A percentile compares a stretch with the other conserved stretches of the same genome.
Conservation (phyloP, 2,797 vertebrate species). For the Sebastes kiyomatsui region DNA sequence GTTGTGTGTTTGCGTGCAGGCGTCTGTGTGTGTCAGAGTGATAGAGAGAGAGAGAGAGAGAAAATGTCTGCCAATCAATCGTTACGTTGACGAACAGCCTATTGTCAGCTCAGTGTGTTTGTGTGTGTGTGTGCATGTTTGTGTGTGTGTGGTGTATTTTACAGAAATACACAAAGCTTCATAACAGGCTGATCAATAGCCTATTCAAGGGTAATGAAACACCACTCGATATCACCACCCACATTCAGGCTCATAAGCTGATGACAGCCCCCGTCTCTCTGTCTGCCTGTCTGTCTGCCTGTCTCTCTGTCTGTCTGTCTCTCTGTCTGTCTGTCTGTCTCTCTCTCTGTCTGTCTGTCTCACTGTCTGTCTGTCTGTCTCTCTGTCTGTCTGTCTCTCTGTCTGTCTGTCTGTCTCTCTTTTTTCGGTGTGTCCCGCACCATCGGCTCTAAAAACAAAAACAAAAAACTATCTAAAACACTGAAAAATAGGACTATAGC, state of each 20-base stretch:
- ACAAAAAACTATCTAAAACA: too few relatives aligned
- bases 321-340: neutral
- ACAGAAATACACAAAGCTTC: constrained; percentile 51
- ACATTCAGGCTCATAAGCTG: constrained; percentile 49
- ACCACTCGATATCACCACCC: constrained; percentile 62
- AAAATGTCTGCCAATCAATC: constrained; percentile 53
- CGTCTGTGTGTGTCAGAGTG: constrained; percentile 29
- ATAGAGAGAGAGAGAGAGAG: neutral
- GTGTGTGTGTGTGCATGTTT: neutral
- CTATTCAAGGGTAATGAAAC: constrained; percentile 70
- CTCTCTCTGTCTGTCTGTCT: too few relatives aligned
- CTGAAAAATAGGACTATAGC: too few relatives aligned
- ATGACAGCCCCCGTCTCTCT: constrained; percentile 17
- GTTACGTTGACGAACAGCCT: constrained; percentile 23
- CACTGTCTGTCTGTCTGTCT: too few relatives aligned
- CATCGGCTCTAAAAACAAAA: too few relatives aligned
- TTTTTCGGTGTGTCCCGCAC: too few relatives aligned
- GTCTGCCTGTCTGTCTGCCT: neutral
- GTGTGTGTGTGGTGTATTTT: constrained; percentile 1
- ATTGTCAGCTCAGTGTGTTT: neutral
- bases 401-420: too few relatives aligned
- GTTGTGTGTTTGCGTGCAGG: constrained; percentile 37
- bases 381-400: too few relatives aligned
- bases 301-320: rapidly evolving
- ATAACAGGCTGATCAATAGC: constrained; percentile 69